Evolutionary conservation across 2,797 vertebrate species (phyloP).

Genomic region (Scolopax rusticola): DNA sequence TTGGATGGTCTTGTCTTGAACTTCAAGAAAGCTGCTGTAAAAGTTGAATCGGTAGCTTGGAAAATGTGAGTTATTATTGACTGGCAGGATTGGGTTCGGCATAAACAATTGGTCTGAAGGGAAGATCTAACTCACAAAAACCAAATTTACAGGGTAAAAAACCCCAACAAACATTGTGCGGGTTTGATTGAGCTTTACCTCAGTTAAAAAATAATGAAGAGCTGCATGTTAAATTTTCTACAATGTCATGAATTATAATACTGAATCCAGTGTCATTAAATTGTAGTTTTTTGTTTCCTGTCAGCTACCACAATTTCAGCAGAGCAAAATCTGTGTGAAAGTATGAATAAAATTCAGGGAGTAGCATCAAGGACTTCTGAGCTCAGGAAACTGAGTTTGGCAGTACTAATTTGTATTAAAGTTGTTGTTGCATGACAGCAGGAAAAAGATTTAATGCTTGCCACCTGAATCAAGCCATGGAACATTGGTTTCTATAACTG

Average conservation of each 20-base stretch:
- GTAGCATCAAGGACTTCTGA: constrained; percentile 84
- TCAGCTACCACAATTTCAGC: constrained; percentile 74
- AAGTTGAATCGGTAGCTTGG: constrained; percentile 13
- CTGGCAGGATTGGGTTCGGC: constrained; percentile 60
- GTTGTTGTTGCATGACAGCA: constrained; percentile 89
- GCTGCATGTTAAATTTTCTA: constrained; percentile 66
- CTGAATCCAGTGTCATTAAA: constrained; percentile 74
- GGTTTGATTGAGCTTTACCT: constrained; percentile 70
- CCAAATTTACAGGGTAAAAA: constrained; percentile 53
- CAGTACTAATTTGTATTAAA: constrained; percentile 88
- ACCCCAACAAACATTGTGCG: neutral
- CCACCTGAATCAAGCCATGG: constrained; percentile 87
- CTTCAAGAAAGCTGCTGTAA: constrained; percentile 21
- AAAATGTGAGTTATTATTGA: constrained; percentile 71
- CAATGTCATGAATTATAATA: constrained; percentile 70
- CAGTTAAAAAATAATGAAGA: constrained; percentile 74
- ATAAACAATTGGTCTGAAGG: constrained; percentile 65
- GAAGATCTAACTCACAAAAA: constrained; percentile 51
- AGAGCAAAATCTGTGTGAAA: constrained; percentile 74
- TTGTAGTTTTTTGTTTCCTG: constrained; percentile 74
- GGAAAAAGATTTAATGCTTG: constrained; percentile 88
- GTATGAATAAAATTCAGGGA: constrained; percentile 83
- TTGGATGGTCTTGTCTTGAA: constrained; percentile 57
- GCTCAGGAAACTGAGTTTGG: constrained; percentile 84
- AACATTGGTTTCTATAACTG: constrained; percentile 87